Percentiles rank a stretch among this genome's conserved stretches.
phyloP scores from a whole-genome alignment of 2,113 vertebrate species.

The Muntiacus reevesi region DNA sequence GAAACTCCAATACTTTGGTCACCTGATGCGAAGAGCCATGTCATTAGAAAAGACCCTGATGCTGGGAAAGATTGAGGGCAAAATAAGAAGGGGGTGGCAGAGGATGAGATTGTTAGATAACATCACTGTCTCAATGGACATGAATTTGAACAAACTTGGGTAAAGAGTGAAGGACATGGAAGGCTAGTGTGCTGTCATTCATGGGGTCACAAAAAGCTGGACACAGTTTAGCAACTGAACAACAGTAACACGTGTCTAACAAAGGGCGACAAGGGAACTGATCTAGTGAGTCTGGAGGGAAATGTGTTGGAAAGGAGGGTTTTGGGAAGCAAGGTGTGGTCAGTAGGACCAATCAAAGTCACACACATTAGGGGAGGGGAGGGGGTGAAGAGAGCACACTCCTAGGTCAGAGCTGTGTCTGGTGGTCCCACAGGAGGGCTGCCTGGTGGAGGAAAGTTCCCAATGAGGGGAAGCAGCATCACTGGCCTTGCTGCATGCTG shows the following conservation, averaged over 20 bases:
- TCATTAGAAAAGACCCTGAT: neutral
- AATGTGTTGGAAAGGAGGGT: neutral
- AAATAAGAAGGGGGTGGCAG: neutral
- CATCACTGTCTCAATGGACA: neutral
- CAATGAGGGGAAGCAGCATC: neutral
- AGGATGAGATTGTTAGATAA: neutral
- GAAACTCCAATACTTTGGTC: neutral
- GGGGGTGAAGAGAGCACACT: neutral
- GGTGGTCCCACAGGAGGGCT: neutral
- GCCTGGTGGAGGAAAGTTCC: neutral
- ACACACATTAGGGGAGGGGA: neutral
- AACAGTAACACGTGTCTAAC: neutral
- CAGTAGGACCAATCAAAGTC: neutral
- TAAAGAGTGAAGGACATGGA: neutral
- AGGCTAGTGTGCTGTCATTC: neutral
- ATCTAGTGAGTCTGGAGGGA: neutral
- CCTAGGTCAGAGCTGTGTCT: neutral
- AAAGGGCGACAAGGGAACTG: neutral
- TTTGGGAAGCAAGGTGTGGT: neutral
- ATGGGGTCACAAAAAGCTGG: neutral
- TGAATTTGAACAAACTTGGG: neutral
- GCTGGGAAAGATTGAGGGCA: neutral
- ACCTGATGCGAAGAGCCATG: neutral
- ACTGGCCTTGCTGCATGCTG: neutral
- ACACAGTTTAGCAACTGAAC: neutral